These are phyloP conservation scores for Dolichomitus sp. DNA, from an alignment of 2,888 invertebrate species.

Conservation along the genomic window DNA sequence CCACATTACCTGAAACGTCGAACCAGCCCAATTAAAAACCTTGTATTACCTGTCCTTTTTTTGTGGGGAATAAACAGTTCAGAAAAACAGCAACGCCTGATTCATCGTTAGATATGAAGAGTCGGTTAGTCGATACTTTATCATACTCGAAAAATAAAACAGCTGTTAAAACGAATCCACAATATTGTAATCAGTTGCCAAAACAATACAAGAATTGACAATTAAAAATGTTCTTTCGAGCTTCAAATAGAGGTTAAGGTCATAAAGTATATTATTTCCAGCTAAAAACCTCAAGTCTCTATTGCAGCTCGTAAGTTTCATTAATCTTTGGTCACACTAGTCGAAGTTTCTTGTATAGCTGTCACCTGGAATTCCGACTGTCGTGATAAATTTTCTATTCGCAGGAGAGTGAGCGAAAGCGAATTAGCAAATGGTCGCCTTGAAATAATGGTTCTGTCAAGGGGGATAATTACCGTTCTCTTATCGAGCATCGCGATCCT, in stretches of 20 bases:
- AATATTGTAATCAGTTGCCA: not conserved
- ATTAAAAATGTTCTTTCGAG: not conserved
- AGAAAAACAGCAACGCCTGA: not conserved
- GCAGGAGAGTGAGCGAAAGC: slow-evolving; percentile 11
- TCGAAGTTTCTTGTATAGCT: slow-evolving; percentile 6
- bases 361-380: not conserved
- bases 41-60: not conserved
- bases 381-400: slow-evolving; percentile 3
- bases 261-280: slow-evolving; percentile 16
- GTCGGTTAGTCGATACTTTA: not conserved
- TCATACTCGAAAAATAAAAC: not conserved
- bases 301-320: not conserved
- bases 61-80: not conserved
- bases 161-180: not conserved
- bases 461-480: slow-evolving; percentile 88
- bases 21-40: not conserved
- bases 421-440: slow-evolving; percentile 7
- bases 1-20: slow-evolving; percentile 90
- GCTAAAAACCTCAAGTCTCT: not conserved
- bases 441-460: slow-evolving; percentile 9
- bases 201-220: not conserved
- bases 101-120: not conserved
- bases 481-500: slow-evolving; percentile 91
- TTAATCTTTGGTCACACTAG: slow-evolving; percentile 22
- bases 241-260: not conserved